These are phyloP conservation scores for Pocillopora meandrina DNA, from an alignment of 92 coral and sea anemone species.

Conservation along the genomic window DNA sequence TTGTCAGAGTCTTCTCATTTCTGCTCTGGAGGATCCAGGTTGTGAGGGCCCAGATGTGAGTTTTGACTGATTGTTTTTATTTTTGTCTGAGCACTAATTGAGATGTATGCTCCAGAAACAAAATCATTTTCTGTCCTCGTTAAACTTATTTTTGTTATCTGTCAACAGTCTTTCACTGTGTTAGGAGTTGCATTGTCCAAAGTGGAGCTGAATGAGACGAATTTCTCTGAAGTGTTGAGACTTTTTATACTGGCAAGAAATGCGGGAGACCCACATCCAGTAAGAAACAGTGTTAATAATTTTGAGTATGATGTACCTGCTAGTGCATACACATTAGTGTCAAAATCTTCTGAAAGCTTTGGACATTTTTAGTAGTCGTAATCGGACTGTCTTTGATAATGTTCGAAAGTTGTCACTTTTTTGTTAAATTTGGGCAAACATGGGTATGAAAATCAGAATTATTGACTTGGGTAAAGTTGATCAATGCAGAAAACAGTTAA, in stretches of 20 bases:
- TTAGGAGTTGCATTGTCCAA: constrained; percentile 88
- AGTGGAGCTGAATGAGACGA: constrained; percentile 89
- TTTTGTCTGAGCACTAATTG: background rate
- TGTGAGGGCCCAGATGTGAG: constrained; percentile 94
- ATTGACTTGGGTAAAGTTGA: too few species aligned
- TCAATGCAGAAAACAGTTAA: too few species aligned
- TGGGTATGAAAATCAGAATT: too few species aligned
- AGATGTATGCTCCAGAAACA: too few species aligned
- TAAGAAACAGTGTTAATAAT: constrained; percentile 7
- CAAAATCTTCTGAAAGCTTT: too few species aligned
- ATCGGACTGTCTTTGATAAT: too few species aligned
- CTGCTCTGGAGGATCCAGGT: constrained; percentile 94
- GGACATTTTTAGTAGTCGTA: too few species aligned
- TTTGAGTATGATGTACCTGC: background rate
- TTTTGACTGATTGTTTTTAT: background rate
- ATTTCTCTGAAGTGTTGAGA: constrained; percentile 86
- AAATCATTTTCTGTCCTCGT: too few species aligned
- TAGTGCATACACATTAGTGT: too few species aligned
- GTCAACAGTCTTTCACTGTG: constrained; percentile 80
- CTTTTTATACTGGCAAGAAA: constrained; percentile 85
- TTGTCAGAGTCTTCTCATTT: constrained; percentile 78
- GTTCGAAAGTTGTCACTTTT: too few species aligned
- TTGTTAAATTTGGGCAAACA: too few species aligned
- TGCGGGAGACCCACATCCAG: constrained; percentile 86
- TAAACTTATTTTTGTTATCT: background rate